phyloP scores from a whole-genome alignment of 2,797 vertebrate genomes.

The Anas flavirostris region DNA sequence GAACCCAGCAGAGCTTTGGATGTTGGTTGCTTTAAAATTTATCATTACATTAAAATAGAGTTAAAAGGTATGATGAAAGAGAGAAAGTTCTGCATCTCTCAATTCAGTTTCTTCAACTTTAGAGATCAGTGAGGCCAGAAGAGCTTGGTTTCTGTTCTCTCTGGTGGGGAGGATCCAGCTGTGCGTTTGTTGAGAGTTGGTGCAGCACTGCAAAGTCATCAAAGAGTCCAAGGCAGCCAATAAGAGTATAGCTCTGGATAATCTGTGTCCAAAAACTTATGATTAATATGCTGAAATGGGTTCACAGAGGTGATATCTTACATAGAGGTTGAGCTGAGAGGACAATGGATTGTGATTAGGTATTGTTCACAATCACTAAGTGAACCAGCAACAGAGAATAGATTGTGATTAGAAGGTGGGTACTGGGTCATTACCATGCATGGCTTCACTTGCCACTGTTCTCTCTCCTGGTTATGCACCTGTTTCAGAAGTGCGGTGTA shows the following conservation, averaged over 20 bases:
- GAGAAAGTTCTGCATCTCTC: slow-evolving; percentile 30
- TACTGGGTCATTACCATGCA: slow-evolving; percentile 4
- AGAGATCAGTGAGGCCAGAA: neutral
- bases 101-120: neutral
- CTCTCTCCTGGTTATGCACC: neutral
- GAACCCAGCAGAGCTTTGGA: neutral
- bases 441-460: neutral
- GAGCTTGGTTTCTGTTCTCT: slow-evolving; percentile 14
- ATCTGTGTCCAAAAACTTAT: slow-evolving; percentile 11
- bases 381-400: slow-evolving; percentile 24
- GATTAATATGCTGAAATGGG: neutral
- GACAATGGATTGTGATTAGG: slow-evolving; percentile 60
- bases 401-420: slow-evolving; percentile 37
- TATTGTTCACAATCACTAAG: slow-evolving; percentile 31
- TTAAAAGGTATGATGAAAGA: slow-evolving; percentile 2
- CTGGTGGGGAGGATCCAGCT: slow-evolving; percentile 33
- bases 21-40: slow-evolving; percentile 12
- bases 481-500: neutral
- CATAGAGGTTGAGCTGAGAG: neutral
- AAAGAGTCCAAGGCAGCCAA: slow-evolving; percentile 4
- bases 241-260: neutral
- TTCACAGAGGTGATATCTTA: neutral
- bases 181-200: neutral
- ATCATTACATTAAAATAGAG: slow-evolving; percentile 24
- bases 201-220: slow-evolving; percentile 21